phyloP scores from a whole-genome alignment of 2,797 vertebrate species.

The Sternotherus odoratus region DNA sequence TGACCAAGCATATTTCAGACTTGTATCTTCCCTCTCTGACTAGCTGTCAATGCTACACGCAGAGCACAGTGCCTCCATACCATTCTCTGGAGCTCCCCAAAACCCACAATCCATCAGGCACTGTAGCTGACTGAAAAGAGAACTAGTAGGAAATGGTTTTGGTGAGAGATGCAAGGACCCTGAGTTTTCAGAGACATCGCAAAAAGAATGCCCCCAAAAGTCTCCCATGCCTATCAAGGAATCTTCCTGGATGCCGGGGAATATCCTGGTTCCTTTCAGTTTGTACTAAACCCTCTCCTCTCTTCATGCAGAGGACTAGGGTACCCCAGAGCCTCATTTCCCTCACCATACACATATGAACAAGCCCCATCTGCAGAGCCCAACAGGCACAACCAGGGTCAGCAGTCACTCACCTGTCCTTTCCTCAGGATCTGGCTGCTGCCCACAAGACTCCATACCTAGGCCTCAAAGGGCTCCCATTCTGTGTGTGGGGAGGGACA shows the following conservation, averaged over 20 bases:
- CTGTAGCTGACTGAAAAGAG: neutral
- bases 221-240: neutral
- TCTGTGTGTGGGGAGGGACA: fast-evolving
- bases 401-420: neutral
- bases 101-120: neutral
- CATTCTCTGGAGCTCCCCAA: neutral
- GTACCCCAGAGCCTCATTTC: neutral
- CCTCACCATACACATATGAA: neutral
- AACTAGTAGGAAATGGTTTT: neutral
- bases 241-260: neutral
- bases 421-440: fast-evolving
- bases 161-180: neutral
- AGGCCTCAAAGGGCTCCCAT: neutral
- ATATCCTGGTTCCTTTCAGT: neutral
- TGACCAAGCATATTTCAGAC: neutral
- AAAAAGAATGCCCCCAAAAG: neutral
- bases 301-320: fast-evolving
- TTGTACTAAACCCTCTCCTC: too few relatives aligned
- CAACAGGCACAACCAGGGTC: neutral
- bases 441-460: fast-evolving
- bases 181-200: neutral
- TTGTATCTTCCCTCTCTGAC: neutral
- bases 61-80: fast-evolving
- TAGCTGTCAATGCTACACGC: neutral
- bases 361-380: neutral